Evolutionary conservation across 1,140 invertebrate species (phyloP).

Genomic region (Pseudobourletiella spinata): DNA sequence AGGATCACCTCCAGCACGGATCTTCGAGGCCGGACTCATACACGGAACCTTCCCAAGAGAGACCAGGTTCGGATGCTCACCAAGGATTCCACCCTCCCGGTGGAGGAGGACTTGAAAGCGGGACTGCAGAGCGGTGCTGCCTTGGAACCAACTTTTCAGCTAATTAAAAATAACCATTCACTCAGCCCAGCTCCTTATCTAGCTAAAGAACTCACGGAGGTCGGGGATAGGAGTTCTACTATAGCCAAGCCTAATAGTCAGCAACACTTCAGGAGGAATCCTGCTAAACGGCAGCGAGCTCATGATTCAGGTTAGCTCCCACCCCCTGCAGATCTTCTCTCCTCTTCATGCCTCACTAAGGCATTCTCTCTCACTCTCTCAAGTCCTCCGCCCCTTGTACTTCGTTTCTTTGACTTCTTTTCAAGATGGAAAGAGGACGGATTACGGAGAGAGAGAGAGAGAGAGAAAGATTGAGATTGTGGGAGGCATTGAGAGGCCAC

Average conservation of each 20-base stretch:
- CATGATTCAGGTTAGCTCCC: not conserved
- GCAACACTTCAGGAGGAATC: too few relatives aligned
- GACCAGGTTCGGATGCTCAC: not conserved
- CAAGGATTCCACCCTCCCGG: too few relatives aligned
- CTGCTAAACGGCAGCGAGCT: too few relatives aligned
- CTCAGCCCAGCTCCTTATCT: not conserved
- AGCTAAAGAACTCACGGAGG: not conserved
- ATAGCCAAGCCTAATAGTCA: not conserved
- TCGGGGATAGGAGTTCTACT: not conserved
- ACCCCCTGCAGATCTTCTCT: not conserved
- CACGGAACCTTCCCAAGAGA: conserved; percentile 9
- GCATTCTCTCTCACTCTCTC: too few relatives aligned
- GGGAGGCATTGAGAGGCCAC: too few relatives aligned
- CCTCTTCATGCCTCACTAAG: too few relatives aligned
- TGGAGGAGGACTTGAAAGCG: not conserved
- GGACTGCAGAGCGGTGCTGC: conserved; percentile 1
- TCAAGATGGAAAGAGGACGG: too few relatives aligned
- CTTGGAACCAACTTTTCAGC: not conserved
- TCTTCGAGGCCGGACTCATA: not conserved
- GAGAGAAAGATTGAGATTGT: too few relatives aligned
- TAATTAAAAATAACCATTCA: conserved; percentile 4
- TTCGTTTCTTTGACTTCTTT: too few relatives aligned
- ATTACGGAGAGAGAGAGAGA: too few relatives aligned
- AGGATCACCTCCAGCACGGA: not conserved
- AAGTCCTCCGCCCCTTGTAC: too few relatives aligned